phyloP scores from a whole-genome alignment of 2,113 vertebrate species.

The Protobothrops flavoviridis region DNA sequence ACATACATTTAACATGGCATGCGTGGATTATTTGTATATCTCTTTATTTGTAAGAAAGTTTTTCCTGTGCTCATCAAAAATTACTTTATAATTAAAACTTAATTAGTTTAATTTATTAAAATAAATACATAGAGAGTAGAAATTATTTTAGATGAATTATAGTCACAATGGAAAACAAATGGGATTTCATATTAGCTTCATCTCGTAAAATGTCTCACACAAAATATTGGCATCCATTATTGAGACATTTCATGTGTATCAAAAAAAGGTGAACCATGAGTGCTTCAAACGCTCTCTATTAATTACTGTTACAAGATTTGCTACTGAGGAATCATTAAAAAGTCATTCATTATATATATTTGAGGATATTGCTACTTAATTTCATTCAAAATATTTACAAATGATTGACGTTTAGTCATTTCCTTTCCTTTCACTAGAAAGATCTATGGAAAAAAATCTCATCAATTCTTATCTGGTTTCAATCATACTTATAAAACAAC shows the following conservation, averaged over 20 bases:
- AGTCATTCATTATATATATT: not conserved
- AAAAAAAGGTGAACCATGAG: not conserved
- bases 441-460: not conserved
- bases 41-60: not conserved
- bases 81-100: not conserved
- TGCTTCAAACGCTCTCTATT: not conserved
- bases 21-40: not conserved
- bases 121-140: not conserved
- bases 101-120: not conserved
- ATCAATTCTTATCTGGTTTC: not conserved
- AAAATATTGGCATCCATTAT: not conserved
- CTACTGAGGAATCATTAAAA: not conserved
- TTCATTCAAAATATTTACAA: not conserved
- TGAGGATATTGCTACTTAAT: not conserved
- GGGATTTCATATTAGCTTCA: not conserved
- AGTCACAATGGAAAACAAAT: not conserved
- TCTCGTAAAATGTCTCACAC: not conserved
- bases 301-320: not conserved
- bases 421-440: not conserved
- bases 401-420: not conserved
- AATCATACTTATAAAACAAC: not conserved
- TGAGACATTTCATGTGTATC: not conserved
- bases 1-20: not conserved
- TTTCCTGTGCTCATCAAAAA: not conserved
- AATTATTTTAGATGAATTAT: not conserved